Base-by-base conservation (phyloP, 2,113 vertebrate genomes). In the Sylvietta virens region DNA sequence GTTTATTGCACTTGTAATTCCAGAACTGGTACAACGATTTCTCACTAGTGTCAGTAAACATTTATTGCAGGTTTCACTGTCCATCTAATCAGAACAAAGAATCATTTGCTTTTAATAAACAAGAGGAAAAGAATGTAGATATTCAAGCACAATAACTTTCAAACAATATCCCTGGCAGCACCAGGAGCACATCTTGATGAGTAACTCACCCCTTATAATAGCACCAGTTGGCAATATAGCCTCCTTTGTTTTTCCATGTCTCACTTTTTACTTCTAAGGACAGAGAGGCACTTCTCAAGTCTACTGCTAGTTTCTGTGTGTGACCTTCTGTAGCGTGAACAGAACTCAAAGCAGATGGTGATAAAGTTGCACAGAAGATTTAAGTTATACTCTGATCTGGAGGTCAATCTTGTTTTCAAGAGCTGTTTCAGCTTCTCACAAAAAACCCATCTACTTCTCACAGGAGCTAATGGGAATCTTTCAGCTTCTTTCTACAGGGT, bases 331-430 rank as follows among this genome's bases (percentile, higher is more conserved):
- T 54, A 53, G 67, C 8, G 0, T 66, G 90, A 90, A 79, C 60
- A 89, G 71, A 96, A 80, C 88, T 88, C 80, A 39, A 85, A 90
- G 72, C 61, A 92, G 92, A 92, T 92, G 86, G 81, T 67, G 72
- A 94, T 77, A 51, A 88, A 90, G 57, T 53, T 67, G 33, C 79
- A 73, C 22, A 70, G 81, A 81, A 84, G 77, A 76, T 79, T 82
- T 51, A 86, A 90, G 84, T 86, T 78, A 47, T 17, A 39, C 50
- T 16, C 81, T 67, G 53, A 82, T 86, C 86, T 58, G 40, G 44
- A 92, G 92, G 84, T 95, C 90, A 94, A 48, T 53, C 72, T 90
- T 96, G 85, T 92, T 96, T 90, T 86, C 88, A 74, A 12, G 47
- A 84, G 69, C 54, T 86, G 28, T 56, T 94, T 66, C 77, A 73